Evolutionary conservation across 2,888 invertebrate genomes (phyloP), one percentile per base, ranked within the genome.

Genomic region (Drosophila anomelani): DNA sequence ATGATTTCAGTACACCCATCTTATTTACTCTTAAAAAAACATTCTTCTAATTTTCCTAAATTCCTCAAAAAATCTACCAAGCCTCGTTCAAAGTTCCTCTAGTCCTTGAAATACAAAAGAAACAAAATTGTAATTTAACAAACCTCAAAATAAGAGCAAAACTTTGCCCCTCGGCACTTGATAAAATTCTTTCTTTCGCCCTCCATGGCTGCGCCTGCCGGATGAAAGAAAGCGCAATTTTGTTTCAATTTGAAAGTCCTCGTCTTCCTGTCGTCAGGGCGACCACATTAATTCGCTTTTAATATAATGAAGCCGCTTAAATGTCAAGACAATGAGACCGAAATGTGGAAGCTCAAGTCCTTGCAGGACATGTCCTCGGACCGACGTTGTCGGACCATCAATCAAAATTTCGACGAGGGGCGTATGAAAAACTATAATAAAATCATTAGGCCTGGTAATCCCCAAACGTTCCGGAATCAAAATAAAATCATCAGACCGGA

Each of bases 381-480:
- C 46, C 36, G 39, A 12, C 34, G 32, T 29, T 29, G 29, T 39
- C 62, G 32, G 20, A 73, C 79, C 84, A 84, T 85, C 84, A 86
- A 85, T 85, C 84, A 85, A 81, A 73, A 44, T 49, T 62, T 49
- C 39, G 57, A 68, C 59, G 63, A 74, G 68, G 38, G 68, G 68
- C 70, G 69, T 73, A 88, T 79, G 71, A 71, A 73, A 73, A 88
- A 88, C 88, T 88, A 85, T 85, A 88, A 85, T 84, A 85, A 86
- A 85, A 86, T 86, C 84, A 85, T 85, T 84, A 88, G 87, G 87
- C 53, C 79, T 71, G 75, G 88, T 88, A 84, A 84, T 86, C 85
- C 88, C 84, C 70, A 69, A 86, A 77, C 84, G 84, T 77, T 86
- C 64, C 78, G 59, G 88, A 82, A 88, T 88, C 83, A 83, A 85